Base-by-base conservation (phyloP, 2,888 invertebrate genomes). In the Polyommatus iphigenia region DNA sequence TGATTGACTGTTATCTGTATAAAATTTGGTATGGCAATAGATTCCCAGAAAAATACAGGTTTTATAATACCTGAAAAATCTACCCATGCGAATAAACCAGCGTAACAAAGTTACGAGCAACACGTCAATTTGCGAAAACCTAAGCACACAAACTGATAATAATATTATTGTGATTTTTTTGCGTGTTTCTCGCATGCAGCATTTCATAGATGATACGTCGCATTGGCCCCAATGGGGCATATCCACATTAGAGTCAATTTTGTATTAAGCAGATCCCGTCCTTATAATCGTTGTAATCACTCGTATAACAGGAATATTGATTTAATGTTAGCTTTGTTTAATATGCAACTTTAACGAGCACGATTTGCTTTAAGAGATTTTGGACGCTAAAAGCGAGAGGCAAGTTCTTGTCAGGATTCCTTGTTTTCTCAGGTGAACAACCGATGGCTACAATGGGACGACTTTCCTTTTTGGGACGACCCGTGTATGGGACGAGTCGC, bases 401-500 rank as follows among this genome's bases (percentile, higher is more conserved):
- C 46, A 8, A 41, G 59, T 78, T 78, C 75, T 78, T 75, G 73
- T 81, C 87, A 85, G 86, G 85, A 89, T 87, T 86, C 87, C 81
- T 81, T 88, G 87, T 89, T 90, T 78, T 90, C 86, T 83, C 87
- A 87, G 89, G 90, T 89, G 87, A 90, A 89, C 89, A 90, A 88
- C 89, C 91, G 87, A 80, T 83, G 83, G 78, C 82, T 84, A 93
- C 92, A 93, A 93, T 92, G 87, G 89, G 86, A 85, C 91, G 85
- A 88, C 91, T 89, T 91, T 90, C 93, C 92, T 89, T 92, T 89
- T 83, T 80, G 84, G 90, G 91, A 79, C 79, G 76, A 81, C 79
- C 89, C 89, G 83, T 87, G 81, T 88, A 86, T 77, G 87, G 89
- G 76, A 79, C 79, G 76, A 79, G 80, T 78, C 82, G 80, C 76